phyloP scores from a whole-genome alignment of 2,888 invertebrate genomes.

The Trachelus tabidus region DNA sequence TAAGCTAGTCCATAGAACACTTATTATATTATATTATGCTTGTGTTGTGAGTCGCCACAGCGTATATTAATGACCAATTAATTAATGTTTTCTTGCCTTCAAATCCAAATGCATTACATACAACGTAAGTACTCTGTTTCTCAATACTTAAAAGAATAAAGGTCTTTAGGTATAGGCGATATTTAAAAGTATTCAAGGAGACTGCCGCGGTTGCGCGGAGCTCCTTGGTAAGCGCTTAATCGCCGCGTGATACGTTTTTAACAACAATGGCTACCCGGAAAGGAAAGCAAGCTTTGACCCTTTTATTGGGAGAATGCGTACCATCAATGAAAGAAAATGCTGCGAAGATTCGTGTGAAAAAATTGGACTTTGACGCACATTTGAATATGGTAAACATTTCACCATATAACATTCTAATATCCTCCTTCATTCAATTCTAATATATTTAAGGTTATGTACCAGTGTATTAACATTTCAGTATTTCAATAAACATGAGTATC shows the following conservation, averaged over 20 bases:
- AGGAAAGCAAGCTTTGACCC: slow-evolving; percentile 25
- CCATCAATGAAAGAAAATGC: slow-evolving; percentile 83
- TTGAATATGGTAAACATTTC: slow-evolving; percentile 77
- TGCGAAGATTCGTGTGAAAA: slow-evolving; percentile 81
- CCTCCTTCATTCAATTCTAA: slow-evolving; percentile 1
- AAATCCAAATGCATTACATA: too few species aligned
- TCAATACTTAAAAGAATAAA: not conserved
- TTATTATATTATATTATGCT: not conserved
- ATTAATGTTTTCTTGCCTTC: not conserved
- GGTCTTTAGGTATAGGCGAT: not conserved
- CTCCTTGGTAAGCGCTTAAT: not conserved
- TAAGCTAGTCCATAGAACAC: too few species aligned
- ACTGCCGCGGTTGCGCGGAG: not conserved
- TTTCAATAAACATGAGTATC: slow-evolving; percentile 78
- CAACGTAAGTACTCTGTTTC: too few species aligned
- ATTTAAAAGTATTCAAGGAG: not conserved
- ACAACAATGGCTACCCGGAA: not conserved
- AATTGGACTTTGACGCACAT: slow-evolving; percentile 80
- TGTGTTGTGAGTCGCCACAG: not conserved
- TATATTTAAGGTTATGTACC: slow-evolving; percentile 38
- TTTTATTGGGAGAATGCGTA: slow-evolving; percentile 80
- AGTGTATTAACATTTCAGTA: slow-evolving; percentile 71
- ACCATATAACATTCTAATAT: slow-evolving; percentile 29
- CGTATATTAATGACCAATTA: not conserved
- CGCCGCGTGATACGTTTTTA: not conserved